These are phyloP conservation scores for Rhabdornis inornatus DNA, from an alignment of 2,113 vertebrate species.

Conservation along the genomic window DNA sequence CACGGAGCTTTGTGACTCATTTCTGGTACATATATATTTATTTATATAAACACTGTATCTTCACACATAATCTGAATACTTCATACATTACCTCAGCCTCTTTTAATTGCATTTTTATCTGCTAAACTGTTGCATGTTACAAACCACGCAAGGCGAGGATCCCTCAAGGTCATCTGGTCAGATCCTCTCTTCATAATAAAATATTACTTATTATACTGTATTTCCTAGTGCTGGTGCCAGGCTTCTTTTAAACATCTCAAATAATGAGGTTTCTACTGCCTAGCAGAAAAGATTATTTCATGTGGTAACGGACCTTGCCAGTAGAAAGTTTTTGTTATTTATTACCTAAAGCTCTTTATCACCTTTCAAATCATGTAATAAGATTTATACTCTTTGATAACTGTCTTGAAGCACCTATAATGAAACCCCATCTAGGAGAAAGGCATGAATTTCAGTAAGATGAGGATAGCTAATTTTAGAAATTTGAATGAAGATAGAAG, in stretches of 20 bases:
- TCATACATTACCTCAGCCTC: background rate
- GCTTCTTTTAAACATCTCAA: background rate
- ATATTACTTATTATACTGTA: background rate
- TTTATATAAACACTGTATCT: background rate
- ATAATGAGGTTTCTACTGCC: background rate
- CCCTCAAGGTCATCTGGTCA: background rate
- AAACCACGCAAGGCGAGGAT: background rate
- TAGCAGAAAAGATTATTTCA: conserved; percentile 8
- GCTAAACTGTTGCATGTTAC: background rate
- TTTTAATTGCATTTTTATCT: background rate
- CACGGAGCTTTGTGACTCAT: background rate
- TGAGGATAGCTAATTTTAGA: background rate
- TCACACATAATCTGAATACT: background rate
- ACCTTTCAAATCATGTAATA: conserved; percentile 1
- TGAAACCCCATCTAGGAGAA: background rate
- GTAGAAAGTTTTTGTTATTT: conserved; percentile 17
- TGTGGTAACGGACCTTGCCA: background rate
- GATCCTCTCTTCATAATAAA: background rate
- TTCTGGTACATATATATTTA: background rate
- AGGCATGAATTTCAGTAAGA: background rate
- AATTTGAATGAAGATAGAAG: background rate
- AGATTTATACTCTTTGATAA: conserved; percentile 11
- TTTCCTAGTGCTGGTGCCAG: background rate
- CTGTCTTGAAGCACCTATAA: background rate
- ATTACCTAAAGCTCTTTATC: conserved; percentile 29